Percentiles rank a stretch among this genome's conserved stretches.
phyloP scores from a whole-genome alignment of 2,113 vertebrate genomes.

The Mandrillus leucophaeus region DNA sequence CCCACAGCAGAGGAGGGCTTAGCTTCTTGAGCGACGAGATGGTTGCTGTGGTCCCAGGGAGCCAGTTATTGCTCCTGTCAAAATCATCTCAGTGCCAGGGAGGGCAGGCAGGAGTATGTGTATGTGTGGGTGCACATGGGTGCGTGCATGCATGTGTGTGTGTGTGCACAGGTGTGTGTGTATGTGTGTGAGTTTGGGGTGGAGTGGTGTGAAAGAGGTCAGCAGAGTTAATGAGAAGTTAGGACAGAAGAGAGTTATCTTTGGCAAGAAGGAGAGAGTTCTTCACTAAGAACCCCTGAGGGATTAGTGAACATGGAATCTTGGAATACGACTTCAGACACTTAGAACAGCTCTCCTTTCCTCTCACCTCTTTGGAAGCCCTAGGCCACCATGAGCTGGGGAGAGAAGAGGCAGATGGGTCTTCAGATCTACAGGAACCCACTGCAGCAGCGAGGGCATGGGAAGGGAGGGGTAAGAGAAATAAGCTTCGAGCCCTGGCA shows the following conservation, averaged over 20 bases:
- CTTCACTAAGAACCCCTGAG: neutral
- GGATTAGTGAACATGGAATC: accelerated
- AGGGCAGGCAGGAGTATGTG: neutral
- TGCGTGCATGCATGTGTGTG: accelerated
- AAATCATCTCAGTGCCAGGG: neutral
- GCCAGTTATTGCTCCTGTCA: accelerated
- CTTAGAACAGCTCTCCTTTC: accelerated
- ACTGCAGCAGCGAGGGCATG: accelerated
- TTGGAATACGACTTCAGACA: neutral
- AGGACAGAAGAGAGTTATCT: neutral
- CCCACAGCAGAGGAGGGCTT: accelerated
- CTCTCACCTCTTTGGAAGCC: neutral
- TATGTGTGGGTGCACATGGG: accelerated
- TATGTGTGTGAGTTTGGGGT: neutral
- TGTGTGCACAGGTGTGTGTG: too few species aligned
- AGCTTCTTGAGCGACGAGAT: neutral
- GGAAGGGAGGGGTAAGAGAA: neutral
- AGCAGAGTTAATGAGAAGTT: neutral
- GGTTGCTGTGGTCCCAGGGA: too few species aligned
- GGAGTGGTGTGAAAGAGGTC: neutral
- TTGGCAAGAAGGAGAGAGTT: neutral
- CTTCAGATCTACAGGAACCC: neutral
- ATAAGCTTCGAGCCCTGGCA: neutral
- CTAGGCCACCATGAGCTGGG: neutral
- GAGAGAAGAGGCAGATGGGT: neutral